Conservation (phyloP, 2,797 vertebrate genomes). For the Gephyroberyx darwinii region DNA sequence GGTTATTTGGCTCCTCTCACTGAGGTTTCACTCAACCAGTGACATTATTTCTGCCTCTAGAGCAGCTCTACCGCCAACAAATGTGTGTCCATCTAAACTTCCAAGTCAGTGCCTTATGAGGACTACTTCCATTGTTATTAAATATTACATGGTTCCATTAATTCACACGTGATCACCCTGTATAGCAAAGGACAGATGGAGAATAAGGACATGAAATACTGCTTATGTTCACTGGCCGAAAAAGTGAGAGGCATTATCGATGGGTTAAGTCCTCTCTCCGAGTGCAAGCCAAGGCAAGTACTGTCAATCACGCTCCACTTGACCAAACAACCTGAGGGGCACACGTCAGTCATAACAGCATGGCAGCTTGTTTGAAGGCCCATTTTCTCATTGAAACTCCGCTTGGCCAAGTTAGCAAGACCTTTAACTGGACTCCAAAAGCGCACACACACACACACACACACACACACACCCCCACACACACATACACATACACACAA, state of each 20-base stretch:
- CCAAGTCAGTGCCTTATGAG: neutral
- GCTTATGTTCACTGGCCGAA: neutral
- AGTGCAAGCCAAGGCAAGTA: slow-evolving; percentile 47
- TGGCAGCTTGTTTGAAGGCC: slow-evolving; percentile 30
- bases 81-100: no score
- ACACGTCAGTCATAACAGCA: slow-evolving; percentile 54
- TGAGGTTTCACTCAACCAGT: neutral
- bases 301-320: slow-evolving; percentile 65
- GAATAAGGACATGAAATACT: slow-evolving; percentile 6
- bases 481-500: neutral
- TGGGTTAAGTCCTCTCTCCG: slow-evolving; percentile 29
- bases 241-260: slow-evolving; percentile 40
- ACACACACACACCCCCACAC: slow-evolving; percentile 2
- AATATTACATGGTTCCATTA: slow-evolving; percentile 4
- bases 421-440: slow-evolving; percentile 46
- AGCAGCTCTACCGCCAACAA: neutral
- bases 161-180: slow-evolving; percentile 11
- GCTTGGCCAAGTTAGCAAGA: slow-evolving; percentile 34
- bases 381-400: slow-evolving; percentile 39
- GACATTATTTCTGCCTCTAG: slow-evolving; percentile 6
- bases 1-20: no score
- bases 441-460: neutral
- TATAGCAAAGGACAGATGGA: slow-evolving; percentile 3
- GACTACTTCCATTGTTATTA: neutral
- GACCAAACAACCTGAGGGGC: slow-evolving; percentile 64